These are phyloP conservation scores for Bruchidius siliquastri DNA, from an alignment of 2,888 invertebrate genomes.

Conservation along the genomic window DNA sequence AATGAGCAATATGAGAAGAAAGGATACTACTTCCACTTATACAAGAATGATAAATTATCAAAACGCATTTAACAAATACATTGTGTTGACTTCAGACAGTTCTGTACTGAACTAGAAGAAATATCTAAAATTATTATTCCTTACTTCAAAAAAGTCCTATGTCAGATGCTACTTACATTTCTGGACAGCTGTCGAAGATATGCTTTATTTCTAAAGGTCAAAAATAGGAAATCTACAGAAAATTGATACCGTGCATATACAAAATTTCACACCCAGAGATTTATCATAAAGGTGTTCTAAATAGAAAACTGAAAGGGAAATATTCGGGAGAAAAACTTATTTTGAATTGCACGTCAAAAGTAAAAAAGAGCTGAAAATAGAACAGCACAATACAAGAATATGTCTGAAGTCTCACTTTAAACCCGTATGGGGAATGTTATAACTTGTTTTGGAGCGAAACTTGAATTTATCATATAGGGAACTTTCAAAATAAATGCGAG, in stretches of 20 bases:
- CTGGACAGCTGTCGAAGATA: background rate
- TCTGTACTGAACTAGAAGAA: no score
- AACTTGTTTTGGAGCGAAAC: no score
- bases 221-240: background rate
- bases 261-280: slow-evolving; percentile 1
- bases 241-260: slow-evolving; percentile 4
- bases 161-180: background rate
- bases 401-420: no score
- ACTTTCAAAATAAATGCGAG: no score
- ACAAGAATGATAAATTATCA: no score
- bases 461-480: no score
- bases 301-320: background rate
- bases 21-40: background rate
- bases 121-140: background rate
- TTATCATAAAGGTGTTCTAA: background rate
- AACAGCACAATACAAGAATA: no score
- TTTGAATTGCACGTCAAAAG: background rate
- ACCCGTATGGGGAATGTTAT: no score
- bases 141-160: background rate
- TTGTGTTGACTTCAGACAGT: no score
- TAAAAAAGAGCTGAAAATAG: background rate
- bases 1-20: background rate
- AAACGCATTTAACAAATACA: no score
- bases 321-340: no score
- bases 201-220: background rate